phyloP scores from a whole-genome alignment of 2,113 vertebrate genomes.

The Otus sunia region DNA sequence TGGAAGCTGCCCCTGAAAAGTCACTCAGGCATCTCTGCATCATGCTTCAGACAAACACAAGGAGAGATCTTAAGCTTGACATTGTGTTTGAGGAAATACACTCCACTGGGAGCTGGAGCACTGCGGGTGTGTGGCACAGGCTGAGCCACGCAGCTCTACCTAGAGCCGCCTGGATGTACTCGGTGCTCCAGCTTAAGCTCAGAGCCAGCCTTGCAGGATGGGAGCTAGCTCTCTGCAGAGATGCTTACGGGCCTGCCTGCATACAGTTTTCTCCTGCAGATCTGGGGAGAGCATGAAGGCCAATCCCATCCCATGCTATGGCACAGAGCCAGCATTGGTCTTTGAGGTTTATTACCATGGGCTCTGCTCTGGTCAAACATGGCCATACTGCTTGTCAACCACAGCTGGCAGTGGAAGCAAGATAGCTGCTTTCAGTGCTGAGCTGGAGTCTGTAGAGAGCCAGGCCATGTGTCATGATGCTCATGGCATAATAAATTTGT shows the following conservation, averaged over 20 bases:
- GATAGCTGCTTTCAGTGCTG: neutral
- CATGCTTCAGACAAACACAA: neutral
- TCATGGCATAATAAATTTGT: neutral
- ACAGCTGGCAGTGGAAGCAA: neutral
- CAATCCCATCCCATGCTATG: neutral
- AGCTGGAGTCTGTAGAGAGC: neutral
- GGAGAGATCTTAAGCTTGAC: neutral
- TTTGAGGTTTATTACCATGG: neutral
- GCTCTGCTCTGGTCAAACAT: neutral
- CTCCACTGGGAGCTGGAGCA: neutral
- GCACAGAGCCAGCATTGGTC: neutral
- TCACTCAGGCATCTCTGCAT: neutral
- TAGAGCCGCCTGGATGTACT: neutral
- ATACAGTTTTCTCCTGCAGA: neutral
- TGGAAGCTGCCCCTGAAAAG: neutral
- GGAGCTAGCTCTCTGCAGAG: neutral
- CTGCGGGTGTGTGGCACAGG: neutral
- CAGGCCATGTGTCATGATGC: neutral
- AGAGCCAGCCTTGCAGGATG: neutral
- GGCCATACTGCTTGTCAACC: neutral
- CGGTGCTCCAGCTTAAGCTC: fast-evolving
- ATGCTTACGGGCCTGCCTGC: neutral
- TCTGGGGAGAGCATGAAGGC: neutral
- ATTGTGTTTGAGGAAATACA: neutral
- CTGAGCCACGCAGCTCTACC: neutral